Evolutionary conservation across 2,113 vertebrate genomes (phyloP).

Genomic region (Pygoscelis adeliae): DNA sequence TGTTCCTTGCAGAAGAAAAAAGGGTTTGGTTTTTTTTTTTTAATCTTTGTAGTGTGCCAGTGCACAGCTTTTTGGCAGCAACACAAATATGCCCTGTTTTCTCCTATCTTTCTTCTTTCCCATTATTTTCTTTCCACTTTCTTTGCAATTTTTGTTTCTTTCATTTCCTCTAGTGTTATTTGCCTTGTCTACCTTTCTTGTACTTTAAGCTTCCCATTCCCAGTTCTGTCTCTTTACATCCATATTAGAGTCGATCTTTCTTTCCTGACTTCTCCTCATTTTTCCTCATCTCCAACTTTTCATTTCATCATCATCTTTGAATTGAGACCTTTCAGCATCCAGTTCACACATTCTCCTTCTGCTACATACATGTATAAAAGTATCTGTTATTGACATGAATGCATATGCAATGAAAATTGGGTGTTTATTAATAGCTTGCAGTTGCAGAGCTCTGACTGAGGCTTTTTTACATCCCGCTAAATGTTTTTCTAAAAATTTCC

Average conservation of each 20-base stretch:
- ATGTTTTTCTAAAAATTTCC: not conserved
- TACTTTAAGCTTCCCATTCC: not conserved
- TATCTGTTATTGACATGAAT: not conserved
- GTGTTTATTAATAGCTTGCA: not conserved
- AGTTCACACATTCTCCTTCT: not conserved
- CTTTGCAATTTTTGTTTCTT: constrained; percentile 6
- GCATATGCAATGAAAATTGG: not conserved
- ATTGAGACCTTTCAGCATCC: not conserved
- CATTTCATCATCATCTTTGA: not conserved
- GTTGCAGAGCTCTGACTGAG: not conserved
- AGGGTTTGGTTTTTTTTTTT: not conserved
- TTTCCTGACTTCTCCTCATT: not conserved
- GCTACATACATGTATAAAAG: not conserved
- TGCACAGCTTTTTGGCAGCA: not conserved
- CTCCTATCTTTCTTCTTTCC: not conserved
- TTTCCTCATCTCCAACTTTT: not conserved
- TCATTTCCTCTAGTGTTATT: not conserved
- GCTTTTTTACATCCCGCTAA: not conserved
- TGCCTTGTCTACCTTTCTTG: not conserved
- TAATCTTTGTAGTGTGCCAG: not conserved
- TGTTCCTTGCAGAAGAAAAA: not conserved
- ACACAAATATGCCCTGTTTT: constrained; percentile 3
- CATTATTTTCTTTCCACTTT: not conserved
- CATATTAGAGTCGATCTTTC: not conserved
- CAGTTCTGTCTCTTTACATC: not conserved